These are phyloP conservation scores for Isotomurus palustris DNA, from an alignment of 2,888 invertebrate species.

Conservation along the genomic window DNA sequence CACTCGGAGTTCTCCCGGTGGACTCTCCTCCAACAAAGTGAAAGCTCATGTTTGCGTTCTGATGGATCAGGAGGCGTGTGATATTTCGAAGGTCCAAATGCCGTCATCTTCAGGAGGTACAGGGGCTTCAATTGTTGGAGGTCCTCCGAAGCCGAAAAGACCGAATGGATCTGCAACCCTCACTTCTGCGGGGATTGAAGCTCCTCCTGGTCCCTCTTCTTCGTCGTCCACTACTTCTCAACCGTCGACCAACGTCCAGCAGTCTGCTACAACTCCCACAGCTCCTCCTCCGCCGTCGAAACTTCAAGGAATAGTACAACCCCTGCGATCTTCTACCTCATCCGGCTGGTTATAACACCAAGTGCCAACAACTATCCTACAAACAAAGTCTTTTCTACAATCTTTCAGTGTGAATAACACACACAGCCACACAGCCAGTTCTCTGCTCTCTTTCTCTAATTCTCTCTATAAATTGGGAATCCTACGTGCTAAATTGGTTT, in stretches of 20 bases:
- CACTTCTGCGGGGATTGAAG: constrained; percentile 15
- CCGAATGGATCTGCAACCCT: constrained; percentile 17
- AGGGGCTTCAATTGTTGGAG: too few relatives aligned
- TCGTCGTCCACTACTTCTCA: constrained; percentile 1
- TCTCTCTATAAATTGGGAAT: too few relatives aligned
- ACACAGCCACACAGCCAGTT: too few relatives aligned
- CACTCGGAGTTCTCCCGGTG: constrained; percentile 2
- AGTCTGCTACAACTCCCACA: constrained; percentile 11
- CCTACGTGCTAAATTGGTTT: too few relatives aligned
- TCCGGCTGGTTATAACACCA: constrained; percentile 45
- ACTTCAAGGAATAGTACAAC: constrained; percentile 45
- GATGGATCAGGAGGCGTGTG: constrained; percentile 37
- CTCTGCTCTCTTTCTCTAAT: too few relatives aligned
- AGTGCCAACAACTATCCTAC: constrained; percentile 6
- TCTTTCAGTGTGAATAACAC: too few relatives aligned
- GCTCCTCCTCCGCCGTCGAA: constrained; percentile 31
- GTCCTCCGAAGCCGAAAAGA: constrained; percentile 10
- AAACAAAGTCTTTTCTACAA: too few relatives aligned
- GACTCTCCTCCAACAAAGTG: constrained; percentile 9
- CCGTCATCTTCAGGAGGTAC: neutral
- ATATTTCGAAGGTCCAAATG: constrained; percentile 16
- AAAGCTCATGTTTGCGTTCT: constrained; percentile 41
- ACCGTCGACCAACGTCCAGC: constrained; percentile 5
- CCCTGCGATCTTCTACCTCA: constrained; percentile 41
- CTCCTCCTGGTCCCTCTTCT: constrained; percentile 16